These are phyloP conservation scores for Staurois parvus DNA, from an alignment of 2,797 vertebrate species.

Conservation along the genomic window DNA sequence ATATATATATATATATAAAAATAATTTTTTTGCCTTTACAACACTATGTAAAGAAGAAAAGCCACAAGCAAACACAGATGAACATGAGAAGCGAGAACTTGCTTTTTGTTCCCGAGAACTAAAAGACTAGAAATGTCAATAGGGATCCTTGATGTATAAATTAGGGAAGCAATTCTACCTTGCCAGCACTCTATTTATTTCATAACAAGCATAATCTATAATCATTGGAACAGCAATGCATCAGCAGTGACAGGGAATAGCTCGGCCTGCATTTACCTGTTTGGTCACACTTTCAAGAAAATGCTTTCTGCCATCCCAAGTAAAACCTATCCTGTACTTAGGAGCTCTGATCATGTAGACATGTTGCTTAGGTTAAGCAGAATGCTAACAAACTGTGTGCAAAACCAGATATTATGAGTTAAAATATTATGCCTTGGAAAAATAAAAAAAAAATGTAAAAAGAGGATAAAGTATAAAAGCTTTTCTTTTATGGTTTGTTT, in stretches of 20 bases:
- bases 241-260: slow-evolving; percentile 45
- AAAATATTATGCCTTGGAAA: no score
- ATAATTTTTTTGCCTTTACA: no score
- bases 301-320: slow-evolving; percentile 5
- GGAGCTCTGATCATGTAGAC: background rate
- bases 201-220: slow-evolving; percentile 60
- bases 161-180: slow-evolving; percentile 53
- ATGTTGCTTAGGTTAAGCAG: background rate
- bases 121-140: slow-evolving; percentile 28
- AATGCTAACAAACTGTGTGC: background rate
- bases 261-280: slow-evolving; percentile 28
- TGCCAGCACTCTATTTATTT: slow-evolving; percentile 58
- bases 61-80: no score
- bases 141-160: slow-evolving; percentile 52
- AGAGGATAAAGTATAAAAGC: no score
- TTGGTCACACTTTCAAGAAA: slow-evolving; percentile 34
- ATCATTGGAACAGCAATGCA: slow-evolving; percentile 59
- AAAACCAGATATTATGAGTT: no score
- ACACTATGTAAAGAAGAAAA: no score
- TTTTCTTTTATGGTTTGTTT: no score
- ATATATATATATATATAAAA: no score
- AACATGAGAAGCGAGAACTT: background rate
- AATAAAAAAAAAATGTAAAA: no score
- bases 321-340: background rate
- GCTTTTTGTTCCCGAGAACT: slow-evolving; percentile 6